phyloP scores from a whole-genome alignment of 2,888 invertebrate genomes.

The Ectemnius cavifrons region DNA sequence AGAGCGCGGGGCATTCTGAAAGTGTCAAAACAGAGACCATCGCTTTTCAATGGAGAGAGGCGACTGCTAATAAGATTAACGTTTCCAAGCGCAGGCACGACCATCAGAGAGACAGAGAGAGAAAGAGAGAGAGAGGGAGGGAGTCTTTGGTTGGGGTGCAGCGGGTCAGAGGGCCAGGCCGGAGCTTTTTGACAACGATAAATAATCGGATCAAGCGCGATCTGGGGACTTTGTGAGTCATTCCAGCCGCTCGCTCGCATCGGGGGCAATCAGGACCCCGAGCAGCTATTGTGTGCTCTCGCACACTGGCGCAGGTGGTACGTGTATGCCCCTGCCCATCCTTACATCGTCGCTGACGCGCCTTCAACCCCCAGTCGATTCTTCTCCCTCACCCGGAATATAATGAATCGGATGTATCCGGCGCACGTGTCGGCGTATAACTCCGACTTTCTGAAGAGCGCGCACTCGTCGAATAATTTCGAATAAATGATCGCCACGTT shows the following conservation, averaged over 20 bases:
- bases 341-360: conserved; percentile 30
- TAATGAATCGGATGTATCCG: conserved; percentile 43
- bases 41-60: conserved; percentile 44
- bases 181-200: conserved; percentile 71
- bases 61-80: conserved; percentile 65
- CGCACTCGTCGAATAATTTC: conserved; percentile 19
- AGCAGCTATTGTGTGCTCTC: conserved; percentile 36
- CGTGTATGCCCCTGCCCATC: conserved; percentile 33
- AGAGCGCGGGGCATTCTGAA: conserved; percentile 4
- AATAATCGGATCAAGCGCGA: conserved; percentile 72
- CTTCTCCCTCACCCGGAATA: conserved; percentile 35
- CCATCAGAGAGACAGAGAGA: conserved; percentile 26
- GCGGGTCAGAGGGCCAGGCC: conserved; percentile 25
- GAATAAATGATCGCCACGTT: conserved; percentile 16
- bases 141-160: conserved; percentile 27
- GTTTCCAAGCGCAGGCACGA: conserved; percentile 42
- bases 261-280: conserved; percentile 59
- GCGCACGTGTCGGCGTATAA: conserved; percentile 54
- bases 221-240: conserved; percentile 68
- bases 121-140: neutral
- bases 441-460: conserved; percentile 29
- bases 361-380: conserved; percentile 49
- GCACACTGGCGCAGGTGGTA: too few relatives aligned
- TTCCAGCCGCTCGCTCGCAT: conserved; percentile 46
- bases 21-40: conserved; percentile 55